A percentile compares a stretch with the other conserved stretches of the same genome.
These are phyloP conservation scores for Toxotes lorentzi DNA, from an alignment of 2,797 vertebrate species.

Conservation along the genomic window DNA sequence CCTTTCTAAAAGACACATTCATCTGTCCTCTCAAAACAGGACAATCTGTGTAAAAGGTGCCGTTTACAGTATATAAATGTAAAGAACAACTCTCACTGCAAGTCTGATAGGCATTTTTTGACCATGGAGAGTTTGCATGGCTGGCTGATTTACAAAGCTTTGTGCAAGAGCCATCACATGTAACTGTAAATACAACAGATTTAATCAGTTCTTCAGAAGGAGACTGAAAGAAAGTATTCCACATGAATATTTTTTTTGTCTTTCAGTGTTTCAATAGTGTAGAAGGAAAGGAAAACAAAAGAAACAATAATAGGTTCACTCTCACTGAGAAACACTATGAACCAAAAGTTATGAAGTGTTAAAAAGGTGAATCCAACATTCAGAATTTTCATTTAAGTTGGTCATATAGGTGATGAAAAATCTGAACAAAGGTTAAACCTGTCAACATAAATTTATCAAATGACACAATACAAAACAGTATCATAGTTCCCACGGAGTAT, in stretches of 20 bases:
- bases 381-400: slow-evolving; percentile 6
- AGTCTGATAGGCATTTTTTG: slow-evolving; percentile 42
- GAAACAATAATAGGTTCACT: slow-evolving; percentile 23
- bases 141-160: slow-evolving; percentile 51
- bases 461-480: slow-evolving; percentile 25
- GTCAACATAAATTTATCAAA: slow-evolving; percentile 38
- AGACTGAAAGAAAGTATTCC: slow-evolving; percentile 21
- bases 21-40: slow-evolving; percentile 83
- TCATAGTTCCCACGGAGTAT: slow-evolving; percentile 13
- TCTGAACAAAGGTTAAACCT: slow-evolving; percentile 9
- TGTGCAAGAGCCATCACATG: slow-evolving; percentile 47
- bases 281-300: slow-evolving; percentile 22
- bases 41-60: slow-evolving; percentile 78
- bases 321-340: slow-evolving; percentile 29
- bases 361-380: slow-evolving; percentile 29
- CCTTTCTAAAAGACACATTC: slow-evolving; percentile 87
- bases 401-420: slow-evolving; percentile 23
- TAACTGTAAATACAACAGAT: slow-evolving; percentile 45
- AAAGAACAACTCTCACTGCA: slow-evolving; percentile 60
- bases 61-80: slow-evolving; percentile 76
- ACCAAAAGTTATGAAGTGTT: slow-evolving; percentile 29
- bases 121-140: slow-evolving; percentile 46
- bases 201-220: slow-evolving; percentile 30
- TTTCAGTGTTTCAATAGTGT: slow-evolving; percentile 21
- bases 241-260: not conserved